phyloP scores from a whole-genome alignment of 2,888 invertebrate species.

The Erynnis tages region DNA sequence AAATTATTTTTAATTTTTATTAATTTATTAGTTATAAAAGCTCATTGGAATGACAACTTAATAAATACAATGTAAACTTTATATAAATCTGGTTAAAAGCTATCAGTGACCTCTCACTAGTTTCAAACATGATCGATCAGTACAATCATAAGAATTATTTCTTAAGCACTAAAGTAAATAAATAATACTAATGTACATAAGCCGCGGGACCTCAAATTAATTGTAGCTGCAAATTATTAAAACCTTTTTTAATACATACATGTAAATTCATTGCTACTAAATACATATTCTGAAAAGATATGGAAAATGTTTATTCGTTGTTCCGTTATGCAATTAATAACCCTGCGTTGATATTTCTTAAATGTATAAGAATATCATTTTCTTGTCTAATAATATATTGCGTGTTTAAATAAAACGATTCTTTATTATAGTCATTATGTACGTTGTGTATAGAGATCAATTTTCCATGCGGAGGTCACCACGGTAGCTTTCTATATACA shows the following conservation, averaged over 20 bases:
- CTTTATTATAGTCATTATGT: neutral
- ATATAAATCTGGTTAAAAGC: constrained; percentile 49
- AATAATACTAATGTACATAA: constrained; percentile 77
- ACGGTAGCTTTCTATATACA: constrained; percentile 49
- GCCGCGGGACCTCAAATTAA: constrained; percentile 38
- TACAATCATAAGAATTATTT: constrained; percentile 61
- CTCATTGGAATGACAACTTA: constrained; percentile 43
- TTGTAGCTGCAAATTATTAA: neutral
- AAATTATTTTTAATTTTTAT: constrained; percentile 1
- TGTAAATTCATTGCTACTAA: too few relatives aligned
- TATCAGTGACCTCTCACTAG: constrained; percentile 62
- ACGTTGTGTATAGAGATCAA: constrained; percentile 4
- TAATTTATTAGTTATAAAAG: constrained; percentile 33
- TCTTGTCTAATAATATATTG: constrained; percentile 1
- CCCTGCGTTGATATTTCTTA: neutral
- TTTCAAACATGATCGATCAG: constrained; percentile 37
- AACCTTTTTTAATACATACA: neutral
- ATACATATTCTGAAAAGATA: neutral
- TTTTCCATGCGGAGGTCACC: constrained; percentile 28
- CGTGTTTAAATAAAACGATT: neutral
- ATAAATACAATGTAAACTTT: constrained; percentile 35
- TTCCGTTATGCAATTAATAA: neutral
- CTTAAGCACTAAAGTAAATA: constrained; percentile 76
- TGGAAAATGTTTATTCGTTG: neutral
- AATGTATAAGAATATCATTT: neutral